Conservation (phyloP, 2,888 invertebrate species). For the Tipula helvola region DNA sequence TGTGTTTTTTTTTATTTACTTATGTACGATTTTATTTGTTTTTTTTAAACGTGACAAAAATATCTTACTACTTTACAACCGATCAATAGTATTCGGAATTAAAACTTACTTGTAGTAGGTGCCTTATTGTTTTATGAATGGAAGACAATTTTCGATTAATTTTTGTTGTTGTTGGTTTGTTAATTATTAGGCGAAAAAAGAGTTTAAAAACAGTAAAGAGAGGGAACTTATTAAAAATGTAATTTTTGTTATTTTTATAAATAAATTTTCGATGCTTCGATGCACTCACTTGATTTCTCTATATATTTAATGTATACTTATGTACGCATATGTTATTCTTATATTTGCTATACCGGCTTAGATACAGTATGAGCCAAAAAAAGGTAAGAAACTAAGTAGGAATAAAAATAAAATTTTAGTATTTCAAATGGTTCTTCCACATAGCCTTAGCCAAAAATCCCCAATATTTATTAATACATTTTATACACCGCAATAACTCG, state of each 20-base stretch:
- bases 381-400: background rate
- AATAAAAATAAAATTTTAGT: no score
- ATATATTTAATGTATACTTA: background rate
- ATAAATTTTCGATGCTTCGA: background rate
- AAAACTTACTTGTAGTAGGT: background rate
- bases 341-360: background rate
- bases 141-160: background rate
- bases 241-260: background rate
- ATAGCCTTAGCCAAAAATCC: no score
- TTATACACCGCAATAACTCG: no score
- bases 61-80: background rate
- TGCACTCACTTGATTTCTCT: background rate
- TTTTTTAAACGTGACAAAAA: background rate
- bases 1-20: background rate
- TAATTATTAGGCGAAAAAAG: background rate
- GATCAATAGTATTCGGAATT: background rate
- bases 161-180: background rate
- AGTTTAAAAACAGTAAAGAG: background rate
- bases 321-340: background rate
- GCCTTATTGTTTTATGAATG: background rate
- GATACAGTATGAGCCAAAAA: background rate
- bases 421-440: no score
- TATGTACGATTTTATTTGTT: background rate
- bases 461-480: no score
- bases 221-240: constrained; percentile 4